Conservation (phyloP, 2,113 vertebrate species). For the Rhynchomys soricoides region DNA sequence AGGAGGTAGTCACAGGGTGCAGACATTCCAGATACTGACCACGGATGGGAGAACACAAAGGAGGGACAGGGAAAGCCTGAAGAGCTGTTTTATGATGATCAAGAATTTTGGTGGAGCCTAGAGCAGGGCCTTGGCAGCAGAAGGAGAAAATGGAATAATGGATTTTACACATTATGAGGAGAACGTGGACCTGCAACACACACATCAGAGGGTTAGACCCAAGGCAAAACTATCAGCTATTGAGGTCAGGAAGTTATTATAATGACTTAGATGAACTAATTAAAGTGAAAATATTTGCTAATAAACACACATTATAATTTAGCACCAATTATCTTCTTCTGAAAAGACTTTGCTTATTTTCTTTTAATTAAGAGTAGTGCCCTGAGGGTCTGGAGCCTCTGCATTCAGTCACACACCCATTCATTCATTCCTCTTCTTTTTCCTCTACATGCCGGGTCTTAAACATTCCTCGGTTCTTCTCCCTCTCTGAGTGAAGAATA, state of each 20-base stretch:
- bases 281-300: conserved; percentile 42
- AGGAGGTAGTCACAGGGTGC: background rate
- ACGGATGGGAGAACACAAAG: background rate
- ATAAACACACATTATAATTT: background rate
- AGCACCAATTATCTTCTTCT: conserved; percentile 9
- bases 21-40: background rate
- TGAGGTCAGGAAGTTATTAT: background rate
- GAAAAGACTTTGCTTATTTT: background rate
- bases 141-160: background rate
- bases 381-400: background rate
- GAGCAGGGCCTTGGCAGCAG: background rate
- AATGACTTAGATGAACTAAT: conserved; percentile 5
- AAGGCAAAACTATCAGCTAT: background rate
- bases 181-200: background rate
- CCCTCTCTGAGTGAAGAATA: background rate
- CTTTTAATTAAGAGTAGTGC: background rate
- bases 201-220: background rate
- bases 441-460: background rate
- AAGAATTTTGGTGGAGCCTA: background rate
- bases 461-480: background rate
- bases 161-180: background rate
- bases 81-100: background rate
- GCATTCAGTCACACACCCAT: background rate
- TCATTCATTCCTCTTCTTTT: background rate
- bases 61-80: background rate